Percentiles rank a stretch among this genome's conserved stretches.
These are phyloP conservation scores for Pelecanoides urinatrix DNA, from an alignment of 2,113 vertebrate species.

Conservation along the genomic window DNA sequence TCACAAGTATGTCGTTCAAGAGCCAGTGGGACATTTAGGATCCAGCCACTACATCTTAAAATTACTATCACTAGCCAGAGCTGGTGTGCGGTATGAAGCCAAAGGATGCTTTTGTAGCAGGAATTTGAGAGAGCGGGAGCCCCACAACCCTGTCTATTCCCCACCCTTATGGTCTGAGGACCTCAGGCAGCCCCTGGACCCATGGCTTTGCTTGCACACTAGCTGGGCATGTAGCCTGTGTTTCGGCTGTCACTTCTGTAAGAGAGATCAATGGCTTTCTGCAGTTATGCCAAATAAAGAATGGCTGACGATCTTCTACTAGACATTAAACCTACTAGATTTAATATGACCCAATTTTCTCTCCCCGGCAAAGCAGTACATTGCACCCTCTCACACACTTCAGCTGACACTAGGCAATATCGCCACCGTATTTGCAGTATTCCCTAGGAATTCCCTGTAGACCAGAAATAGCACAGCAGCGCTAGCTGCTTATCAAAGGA, in stretches of 20 bases:
- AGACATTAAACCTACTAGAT: not conserved
- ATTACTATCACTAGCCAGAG: not conserved
- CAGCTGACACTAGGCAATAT: not conserved
- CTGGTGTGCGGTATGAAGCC: not conserved
- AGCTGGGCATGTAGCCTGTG: not conserved
- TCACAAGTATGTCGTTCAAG: not conserved
- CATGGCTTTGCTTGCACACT: not conserved
- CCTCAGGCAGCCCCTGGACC: not conserved
- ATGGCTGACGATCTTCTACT: no score
- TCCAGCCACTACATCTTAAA: not conserved
- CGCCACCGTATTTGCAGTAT: not conserved
- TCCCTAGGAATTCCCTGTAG: conserved; percentile 24
- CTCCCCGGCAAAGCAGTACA: not conserved
- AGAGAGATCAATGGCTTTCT: not conserved
- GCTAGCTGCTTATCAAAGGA: not conserved
- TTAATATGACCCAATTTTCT: not conserved
- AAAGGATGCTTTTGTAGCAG: not conserved
- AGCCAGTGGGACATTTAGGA: not conserved
- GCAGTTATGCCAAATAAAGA: not conserved
- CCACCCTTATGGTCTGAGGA: not conserved
- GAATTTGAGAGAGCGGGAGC: not conserved
- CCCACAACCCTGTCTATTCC: not conserved
- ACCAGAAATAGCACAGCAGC: not conserved
- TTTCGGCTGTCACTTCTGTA: not conserved
- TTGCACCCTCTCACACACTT: not conserved